Percentiles rank a stretch among this genome's conserved stretches.
Conservation (phyloP, 2,113 vertebrate genomes). For the Rhinoderma darwinii region DNA sequence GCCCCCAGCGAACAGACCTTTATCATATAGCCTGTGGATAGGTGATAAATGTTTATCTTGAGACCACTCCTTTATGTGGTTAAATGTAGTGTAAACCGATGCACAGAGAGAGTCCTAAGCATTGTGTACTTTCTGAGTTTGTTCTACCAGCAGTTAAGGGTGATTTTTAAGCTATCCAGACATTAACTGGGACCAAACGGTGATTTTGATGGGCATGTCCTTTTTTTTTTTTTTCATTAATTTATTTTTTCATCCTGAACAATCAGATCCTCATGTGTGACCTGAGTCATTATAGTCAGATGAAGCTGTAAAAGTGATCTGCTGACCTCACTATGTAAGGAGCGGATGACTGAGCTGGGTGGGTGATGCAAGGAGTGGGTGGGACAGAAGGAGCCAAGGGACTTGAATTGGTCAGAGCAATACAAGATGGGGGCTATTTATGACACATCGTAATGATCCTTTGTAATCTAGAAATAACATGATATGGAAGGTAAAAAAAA, state of each 20-base stretch:
- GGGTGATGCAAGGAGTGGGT: conserved; percentile 21
- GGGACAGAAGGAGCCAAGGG: not conserved
- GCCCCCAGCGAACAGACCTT: too few species aligned
- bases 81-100: too few species aligned
- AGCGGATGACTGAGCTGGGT: not conserved
- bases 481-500: not conserved
- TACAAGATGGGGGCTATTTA: not conserved
- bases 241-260: not conserved
- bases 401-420: not conserved
- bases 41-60: too few species aligned
- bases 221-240: too few species aligned
- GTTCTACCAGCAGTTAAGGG: too few species aligned
- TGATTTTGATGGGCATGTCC: too few species aligned
- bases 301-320: not conserved
- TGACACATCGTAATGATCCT: not conserved
- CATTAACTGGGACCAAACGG: too few species aligned
- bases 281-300: not conserved
- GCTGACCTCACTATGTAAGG: not conserved
- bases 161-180: too few species aligned
- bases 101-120: too few species aligned
- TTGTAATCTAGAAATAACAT: not conserved
- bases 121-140: too few species aligned
- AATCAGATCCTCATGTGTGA: not conserved
- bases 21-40: too few species aligned
- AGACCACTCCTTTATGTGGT: too few species aligned